Evolutionary conservation across 1,140 invertebrate genomes (phyloP).

Genomic region (Camponotus floridanus): DNA sequence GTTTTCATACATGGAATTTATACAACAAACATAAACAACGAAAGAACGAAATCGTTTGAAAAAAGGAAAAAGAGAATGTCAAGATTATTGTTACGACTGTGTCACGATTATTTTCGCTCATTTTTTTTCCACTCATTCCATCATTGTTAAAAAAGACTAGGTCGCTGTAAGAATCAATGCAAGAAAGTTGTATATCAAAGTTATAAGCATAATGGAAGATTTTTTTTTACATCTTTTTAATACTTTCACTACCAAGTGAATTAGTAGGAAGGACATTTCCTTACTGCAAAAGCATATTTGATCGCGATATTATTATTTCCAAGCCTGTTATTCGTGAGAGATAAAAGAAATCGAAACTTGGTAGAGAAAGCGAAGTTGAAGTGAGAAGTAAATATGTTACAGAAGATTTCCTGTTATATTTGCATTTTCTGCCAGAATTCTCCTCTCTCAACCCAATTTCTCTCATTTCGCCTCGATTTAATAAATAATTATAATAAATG

Average conservation of each 20-base stretch:
- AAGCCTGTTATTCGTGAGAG: no score
- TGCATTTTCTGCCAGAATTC: neutral
- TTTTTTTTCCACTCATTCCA: neutral
- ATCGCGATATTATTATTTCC: slow-evolving; percentile 12
- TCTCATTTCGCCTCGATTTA: no score
- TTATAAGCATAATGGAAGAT: slow-evolving; percentile 13
- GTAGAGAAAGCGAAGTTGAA: neutral
- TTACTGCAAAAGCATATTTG: neutral
- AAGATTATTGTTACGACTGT: no score
- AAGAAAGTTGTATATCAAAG: slow-evolving; percentile 1
- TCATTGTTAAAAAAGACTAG: neutral
- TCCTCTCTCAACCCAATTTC: neutral
- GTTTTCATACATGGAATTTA: neutral
- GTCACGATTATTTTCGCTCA: neutral
- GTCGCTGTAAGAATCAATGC: neutral
- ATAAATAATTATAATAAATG: no score
- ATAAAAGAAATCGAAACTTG: no score
- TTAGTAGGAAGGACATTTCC: neutral
- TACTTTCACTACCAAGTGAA: slow-evolving; percentile 47
- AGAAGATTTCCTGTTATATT: slow-evolving; percentile 1
- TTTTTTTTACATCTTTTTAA: slow-evolving; percentile 16
- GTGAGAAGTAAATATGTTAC: neutral
- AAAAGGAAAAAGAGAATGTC: neutral
- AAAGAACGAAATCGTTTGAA: neutral
- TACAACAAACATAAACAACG: neutral